phyloP scores from a whole-genome alignment of 2,888 invertebrate species.

The Callimorpha dominula region DNA sequence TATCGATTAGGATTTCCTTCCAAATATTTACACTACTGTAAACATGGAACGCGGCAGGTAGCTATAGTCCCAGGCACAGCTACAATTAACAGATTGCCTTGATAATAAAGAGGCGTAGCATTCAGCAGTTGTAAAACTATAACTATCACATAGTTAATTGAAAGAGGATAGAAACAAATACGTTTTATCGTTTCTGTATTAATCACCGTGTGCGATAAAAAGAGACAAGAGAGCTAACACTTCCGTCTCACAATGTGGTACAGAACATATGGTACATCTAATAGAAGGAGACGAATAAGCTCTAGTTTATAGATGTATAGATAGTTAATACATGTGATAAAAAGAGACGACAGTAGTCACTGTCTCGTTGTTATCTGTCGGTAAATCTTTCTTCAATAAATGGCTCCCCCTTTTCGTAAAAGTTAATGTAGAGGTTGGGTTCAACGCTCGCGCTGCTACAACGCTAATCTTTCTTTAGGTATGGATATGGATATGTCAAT shows the following conservation, averaged over 20 bases:
- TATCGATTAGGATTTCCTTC: neutral
- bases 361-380: neutral
- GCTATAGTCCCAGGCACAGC: too few species aligned
- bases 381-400: neutral
- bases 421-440: slow-evolving; percentile 13
- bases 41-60: neutral
- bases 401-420: neutral
- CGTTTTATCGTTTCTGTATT: too few species aligned
- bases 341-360: neutral
- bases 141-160: neutral
- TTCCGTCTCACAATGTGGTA: too few species aligned
- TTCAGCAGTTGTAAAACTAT: neutral
- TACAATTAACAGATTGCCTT: neutral
- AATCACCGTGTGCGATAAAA: neutral
- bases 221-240: too few species aligned
- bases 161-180: neutral
- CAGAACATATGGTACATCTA: too few species aligned
- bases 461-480: slow-evolving; percentile 73
- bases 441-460: slow-evolving; percentile 42
- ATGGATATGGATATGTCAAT: slow-evolving; percentile 77
- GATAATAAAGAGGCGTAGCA: neutral
- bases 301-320: too few species aligned
- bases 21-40: neutral
- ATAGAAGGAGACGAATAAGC: too few species aligned
- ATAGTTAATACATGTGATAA: neutral